Base-by-base conservation (phyloP, 2,888 invertebrate species). In the Phragmatobia fuliginosa region DNA sequence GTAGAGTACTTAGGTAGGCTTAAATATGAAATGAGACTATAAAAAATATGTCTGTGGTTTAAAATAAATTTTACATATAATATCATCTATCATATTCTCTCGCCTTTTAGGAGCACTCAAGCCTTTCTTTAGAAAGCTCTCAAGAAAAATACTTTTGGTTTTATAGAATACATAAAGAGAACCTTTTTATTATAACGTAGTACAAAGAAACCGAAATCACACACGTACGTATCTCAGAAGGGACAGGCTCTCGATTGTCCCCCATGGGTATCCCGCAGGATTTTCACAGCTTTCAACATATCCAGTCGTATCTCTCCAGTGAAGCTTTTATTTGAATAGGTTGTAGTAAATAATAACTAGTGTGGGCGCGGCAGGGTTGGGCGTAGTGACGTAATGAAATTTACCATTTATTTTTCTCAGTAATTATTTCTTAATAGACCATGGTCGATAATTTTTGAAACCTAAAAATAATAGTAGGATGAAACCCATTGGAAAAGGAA, bases 281-380 rank as follows among this genome's bases (percentile, higher is more conserved):
- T 86, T 86, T 86, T 84, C 83, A 78, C 85, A 84, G 85, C 84
- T 86, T 88, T 88, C 84, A 85, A 77, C 72, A 79, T 79, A 83
- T 78, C 82, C 80, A 75, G 74, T 72, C 70, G 32, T 64, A 59
- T 80, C 82, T 85, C 81, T 73, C 52, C 82, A 82, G 85, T 76
- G 70, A 73, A 78, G 83, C 81, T 86, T 86, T 86, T 84, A 85
- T 88, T 89, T 86, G 83, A 87, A 88, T 86, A 82, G 83, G 82
- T 85, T 84, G 80, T 81, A 83, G 83, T 83, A 88, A 88, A 88
- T 88, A 86, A 88, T 88, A 88, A 86, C 82, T 86, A 78, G 71
- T 79, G 74, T 68, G 77, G 77, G 74, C 75, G 70, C 70, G 66
- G 70, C 68, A 66, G 71, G 72, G 70, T 68, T 52, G 62, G 61